These are phyloP conservation scores for Centropus unirufus DNA, from an alignment of 2,113 vertebrate species.

Conservation along the genomic window DNA sequence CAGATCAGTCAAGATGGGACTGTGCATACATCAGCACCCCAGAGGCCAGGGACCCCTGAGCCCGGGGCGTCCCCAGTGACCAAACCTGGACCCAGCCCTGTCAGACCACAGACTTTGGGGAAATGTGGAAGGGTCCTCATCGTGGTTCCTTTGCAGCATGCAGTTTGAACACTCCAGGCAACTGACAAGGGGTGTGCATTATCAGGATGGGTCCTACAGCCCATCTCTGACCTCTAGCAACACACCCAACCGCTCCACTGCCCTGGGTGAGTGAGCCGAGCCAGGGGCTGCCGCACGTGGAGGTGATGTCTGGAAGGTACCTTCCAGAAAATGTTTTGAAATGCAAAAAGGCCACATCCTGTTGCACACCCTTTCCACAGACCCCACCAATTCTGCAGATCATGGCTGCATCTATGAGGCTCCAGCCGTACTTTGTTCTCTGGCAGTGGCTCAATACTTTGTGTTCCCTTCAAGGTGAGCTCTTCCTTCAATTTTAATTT, in stretches of 20 bases:
- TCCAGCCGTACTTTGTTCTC: background rate
- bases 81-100: background rate
- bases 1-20: background rate
- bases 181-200: background rate
- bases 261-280: accelerated
- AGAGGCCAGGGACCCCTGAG: too few species aligned
- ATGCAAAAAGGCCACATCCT: accelerated
- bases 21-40: accelerated
- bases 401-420: background rate
- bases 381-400: accelerated
- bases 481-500: slow-evolving; percentile 1
- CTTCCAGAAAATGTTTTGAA: background rate
- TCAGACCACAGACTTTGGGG: background rate
- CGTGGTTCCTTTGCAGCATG: background rate
- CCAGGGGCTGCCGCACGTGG: accelerated
- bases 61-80: accelerated
- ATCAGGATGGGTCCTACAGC: accelerated
- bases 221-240: background rate
- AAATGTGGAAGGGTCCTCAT: background rate
- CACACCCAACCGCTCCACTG: background rate
- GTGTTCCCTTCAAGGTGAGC: slow-evolving; percentile 24
- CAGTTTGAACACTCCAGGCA: background rate
- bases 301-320: background rate
- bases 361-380: background rate
- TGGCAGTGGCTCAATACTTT: background rate